Base-by-base conservation (phyloP, 2,888 invertebrate species). In the Athalia rosae region DNA sequence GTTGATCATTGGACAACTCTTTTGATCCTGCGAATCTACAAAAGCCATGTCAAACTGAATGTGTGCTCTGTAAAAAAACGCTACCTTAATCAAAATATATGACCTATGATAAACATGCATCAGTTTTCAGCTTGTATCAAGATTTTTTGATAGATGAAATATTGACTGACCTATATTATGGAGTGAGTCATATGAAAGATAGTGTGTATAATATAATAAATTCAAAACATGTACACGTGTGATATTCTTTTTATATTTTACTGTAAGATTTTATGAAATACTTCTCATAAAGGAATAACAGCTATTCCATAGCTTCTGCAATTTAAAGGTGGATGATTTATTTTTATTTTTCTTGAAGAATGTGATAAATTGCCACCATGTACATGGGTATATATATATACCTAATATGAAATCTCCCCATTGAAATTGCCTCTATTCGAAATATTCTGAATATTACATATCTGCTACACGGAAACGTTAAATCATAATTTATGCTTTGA, bases 401-500 rank as follows among this genome's bases (percentile, higher is more conserved):
- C 41, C 45, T 45, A 15, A 58, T 47, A 71, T 71, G 4, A 71
- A 56, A 71, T 71, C 56, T 71, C 71, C 71, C 56, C 71, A 71
- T 71, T 58, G 71, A 58, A 71, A 71, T 71, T 71, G 71, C 71
- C 58, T 71, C 58, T 71, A 56, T 71, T 71, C 45, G 71, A 45
- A 58, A 71, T 71, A 71, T 71, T 71, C 56, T 56, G 71, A 71
- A 71, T 71, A 71, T 71, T 71, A 58, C 71, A 71, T 71, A 58
- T 71, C 58, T 71, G 56, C 71, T 58, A 71, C 71, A 71, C 45
- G 43, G 71, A 58, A 71, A 71, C 56, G 71, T 71, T 71, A 71
- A 71, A 58, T 56, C 71, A 71, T 71, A 71, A 71, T 71, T 71
- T 58, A 71, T 71, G 71, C 58, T 71, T 71, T 71, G 71, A 71